These are phyloP conservation scores for Deroptyus accipitrinus DNA, from an alignment of 2,113 vertebrate genomes.

Conservation along the genomic window DNA sequence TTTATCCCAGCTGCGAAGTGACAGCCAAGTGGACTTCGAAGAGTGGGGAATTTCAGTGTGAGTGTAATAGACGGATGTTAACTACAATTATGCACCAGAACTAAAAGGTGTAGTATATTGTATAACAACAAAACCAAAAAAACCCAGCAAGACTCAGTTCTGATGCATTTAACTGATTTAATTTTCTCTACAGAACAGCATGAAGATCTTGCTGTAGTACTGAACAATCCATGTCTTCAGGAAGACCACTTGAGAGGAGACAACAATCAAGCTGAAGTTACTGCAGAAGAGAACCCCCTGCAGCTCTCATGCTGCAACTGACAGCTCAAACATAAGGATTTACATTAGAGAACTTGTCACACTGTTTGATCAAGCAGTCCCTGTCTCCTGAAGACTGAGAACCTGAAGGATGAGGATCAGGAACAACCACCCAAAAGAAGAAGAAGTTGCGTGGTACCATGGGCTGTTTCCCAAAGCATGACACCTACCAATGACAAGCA, in stretches of 20 bases:
- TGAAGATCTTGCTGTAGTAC: not conserved
- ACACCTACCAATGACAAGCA: not conserved
- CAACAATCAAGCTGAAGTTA: not conserved
- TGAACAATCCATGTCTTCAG: not conserved
- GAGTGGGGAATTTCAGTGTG: not conserved
- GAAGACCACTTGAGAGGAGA: not conserved
- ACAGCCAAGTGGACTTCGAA: not conserved
- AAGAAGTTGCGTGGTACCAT: not conserved
- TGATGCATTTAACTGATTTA: not conserved
- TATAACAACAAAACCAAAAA: not conserved
- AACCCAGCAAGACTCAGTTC: not conserved
- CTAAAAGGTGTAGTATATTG: not conserved
- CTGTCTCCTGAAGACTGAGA: not conserved
- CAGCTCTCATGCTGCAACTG: not conserved
- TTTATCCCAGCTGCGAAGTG: not conserved
- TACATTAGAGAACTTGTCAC: not conserved
- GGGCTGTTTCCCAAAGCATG: not conserved
- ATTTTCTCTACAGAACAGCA: not conserved
- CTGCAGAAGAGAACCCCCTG: not conserved
- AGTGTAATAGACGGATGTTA: not conserved
- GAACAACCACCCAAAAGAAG: not conserved
- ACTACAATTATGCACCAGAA: not conserved
- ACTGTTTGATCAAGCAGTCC: not conserved
- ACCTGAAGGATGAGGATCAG: not conserved
- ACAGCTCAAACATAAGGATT: not conserved